Evolutionary conservation across 2,888 invertebrate species (phyloP), one percentile per base, ranked within the genome.

Genomic region (Adela reaumurella): DNA sequence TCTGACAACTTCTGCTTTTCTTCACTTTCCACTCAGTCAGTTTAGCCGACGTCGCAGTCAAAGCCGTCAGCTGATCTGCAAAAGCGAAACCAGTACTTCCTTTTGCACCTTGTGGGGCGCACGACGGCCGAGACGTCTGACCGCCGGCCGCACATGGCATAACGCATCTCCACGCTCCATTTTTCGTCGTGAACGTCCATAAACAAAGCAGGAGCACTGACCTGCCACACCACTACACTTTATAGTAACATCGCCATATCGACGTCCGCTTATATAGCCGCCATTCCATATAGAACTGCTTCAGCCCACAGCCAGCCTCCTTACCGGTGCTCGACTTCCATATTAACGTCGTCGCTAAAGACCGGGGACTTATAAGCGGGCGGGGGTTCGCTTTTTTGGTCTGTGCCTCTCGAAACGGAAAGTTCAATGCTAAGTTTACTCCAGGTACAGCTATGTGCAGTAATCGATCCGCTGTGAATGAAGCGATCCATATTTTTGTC

Each of bases 341-440:
- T 35, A 35, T 35, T 24, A 6, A 24, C 24, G 5, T 24, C 24
- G 8, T 8, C 58, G 61, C 59, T 64, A 65, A 67, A 71, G 68
- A 68, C 63, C 61, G 24, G 24, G 8, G 24, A 64, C 63, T 63
- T 66, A 66, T 67, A 62, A 63, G 68, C 59, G 58, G 58, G 52
- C 52, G 58, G 62, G 61, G 62, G 59, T 62, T 63, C 63, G 61
- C 67, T 65, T 65, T 66, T 72, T 70, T 67, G 69, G 72, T 62
- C 56, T 50, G 63, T 49, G 52, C 54, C 46, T 43, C 60, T 60
- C 54, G 59, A 63, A 67, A 65, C 57, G 67, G 67, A 53, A 57
- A 54, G 59, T 57, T 53, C 59, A 57, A 59, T 58, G 59, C 54
- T 54, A 35, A 35, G 11, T 35, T 35, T 35, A 35, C 35, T 8